A percentile compares a stretch with the other conserved stretches of the same genome.
Evolutionary conservation across 1,140 invertebrate genomes (phyloP).

Genomic region (Oncopodura yosiiana): DNA sequence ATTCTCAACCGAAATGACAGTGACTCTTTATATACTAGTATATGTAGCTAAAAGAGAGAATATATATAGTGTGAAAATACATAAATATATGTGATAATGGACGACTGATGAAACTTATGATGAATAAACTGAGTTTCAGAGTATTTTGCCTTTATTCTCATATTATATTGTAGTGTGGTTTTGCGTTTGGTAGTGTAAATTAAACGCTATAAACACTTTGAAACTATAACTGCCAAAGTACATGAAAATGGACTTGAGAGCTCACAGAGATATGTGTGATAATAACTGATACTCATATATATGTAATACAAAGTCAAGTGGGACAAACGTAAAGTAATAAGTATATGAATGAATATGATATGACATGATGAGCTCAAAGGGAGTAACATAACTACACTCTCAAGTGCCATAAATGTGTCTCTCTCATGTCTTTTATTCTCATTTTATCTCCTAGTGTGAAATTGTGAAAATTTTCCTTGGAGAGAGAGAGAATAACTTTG

Average conservation of each 20-base stretch:
- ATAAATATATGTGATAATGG: slow-evolving; percentile 3
- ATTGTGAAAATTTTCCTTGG: background rate
- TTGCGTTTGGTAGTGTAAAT: too few relatives aligned
- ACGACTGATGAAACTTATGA: slow-evolving; percentile 1
- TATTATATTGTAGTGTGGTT: too few relatives aligned
- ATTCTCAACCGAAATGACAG: background rate
- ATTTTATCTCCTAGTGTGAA: background rate
- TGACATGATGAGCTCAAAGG: slow-evolving; percentile 1
- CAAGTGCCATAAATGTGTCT: slow-evolving; percentile 28
- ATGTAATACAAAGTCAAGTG: slow-evolving; percentile 1
- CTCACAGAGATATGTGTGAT: background rate
- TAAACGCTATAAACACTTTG: too few relatives aligned
- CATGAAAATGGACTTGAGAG: slow-evolving; percentile 1
- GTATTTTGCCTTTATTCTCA: background rate
- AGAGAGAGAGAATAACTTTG: background rate
- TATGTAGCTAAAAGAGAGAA: too few relatives aligned
- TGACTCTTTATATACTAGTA: background rate
- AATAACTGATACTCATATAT: slow-evolving; percentile 3
- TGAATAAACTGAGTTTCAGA: background rate
- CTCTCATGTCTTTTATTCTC: slow-evolving; percentile 25
- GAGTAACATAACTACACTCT: slow-evolving; percentile 28
- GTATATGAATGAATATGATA: background rate
- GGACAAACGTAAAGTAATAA: background rate
- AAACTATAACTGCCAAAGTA: background rate
- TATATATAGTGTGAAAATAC: background rate